Evolutionary conservation across 2,113 vertebrate species (phyloP).

Genomic region (Lichenostomus cassidix): DNA sequence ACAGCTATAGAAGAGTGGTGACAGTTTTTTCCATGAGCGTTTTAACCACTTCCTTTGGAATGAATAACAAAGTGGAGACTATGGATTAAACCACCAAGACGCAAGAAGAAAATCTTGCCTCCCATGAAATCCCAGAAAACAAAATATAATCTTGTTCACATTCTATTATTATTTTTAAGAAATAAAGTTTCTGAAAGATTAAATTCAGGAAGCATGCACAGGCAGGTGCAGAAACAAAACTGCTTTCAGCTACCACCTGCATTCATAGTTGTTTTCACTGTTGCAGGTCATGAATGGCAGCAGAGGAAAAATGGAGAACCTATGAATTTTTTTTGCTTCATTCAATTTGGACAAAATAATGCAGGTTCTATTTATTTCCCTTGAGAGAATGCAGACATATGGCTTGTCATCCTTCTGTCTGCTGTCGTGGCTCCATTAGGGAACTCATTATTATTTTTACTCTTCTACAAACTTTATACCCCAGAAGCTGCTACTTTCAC

Average conservation of each 20-base stretch:
- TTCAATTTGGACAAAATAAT: not conserved
- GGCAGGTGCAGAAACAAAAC: not conserved
- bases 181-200: not conserved
- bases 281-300: not conserved
- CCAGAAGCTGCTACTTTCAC: not conserved
- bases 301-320: not conserved
- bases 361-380: not conserved
- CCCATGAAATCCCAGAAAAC: not conserved
- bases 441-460: not conserved
- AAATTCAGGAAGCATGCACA: conserved; percentile 28
- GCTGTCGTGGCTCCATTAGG: not conserved
- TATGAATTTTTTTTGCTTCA: not conserved
- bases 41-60: not conserved
- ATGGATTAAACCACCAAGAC: not conserved
- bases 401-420: not conserved
- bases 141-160: not conserved
- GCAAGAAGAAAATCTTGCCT: not conserved
- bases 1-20: not conserved
- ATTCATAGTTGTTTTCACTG: not conserved
- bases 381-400: not conserved
- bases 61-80: not conserved
- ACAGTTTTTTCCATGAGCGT: not conserved
- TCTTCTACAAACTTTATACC: not conserved
- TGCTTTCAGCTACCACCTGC: conserved; percentile 25
- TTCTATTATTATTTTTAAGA: not conserved